Evolutionary conservation across 2,797 vertebrate species (phyloP).

Genomic region (Chlorospingus semifuscus): DNA sequence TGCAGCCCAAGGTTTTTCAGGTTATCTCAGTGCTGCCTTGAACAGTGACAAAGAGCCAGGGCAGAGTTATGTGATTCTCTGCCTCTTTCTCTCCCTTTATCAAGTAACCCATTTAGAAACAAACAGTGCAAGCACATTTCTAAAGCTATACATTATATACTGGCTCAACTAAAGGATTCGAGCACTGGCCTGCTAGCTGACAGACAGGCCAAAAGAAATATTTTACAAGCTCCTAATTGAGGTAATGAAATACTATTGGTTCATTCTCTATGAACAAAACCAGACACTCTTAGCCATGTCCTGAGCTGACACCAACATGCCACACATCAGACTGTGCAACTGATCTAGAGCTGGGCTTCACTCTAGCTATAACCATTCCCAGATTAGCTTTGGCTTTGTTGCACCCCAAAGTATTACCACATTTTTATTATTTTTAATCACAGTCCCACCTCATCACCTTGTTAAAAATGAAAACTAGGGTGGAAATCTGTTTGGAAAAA

Average conservation of each 20-base stretch:
- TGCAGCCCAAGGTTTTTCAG: not conserved
- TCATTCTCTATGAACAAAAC: not conserved
- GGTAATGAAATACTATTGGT: slow-evolving; percentile 16
- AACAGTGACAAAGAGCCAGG: not conserved
- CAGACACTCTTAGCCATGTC: not conserved
- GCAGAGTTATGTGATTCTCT: not conserved
- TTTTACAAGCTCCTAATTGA: not conserved
- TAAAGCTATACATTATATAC: not conserved
- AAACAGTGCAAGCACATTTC: not conserved
- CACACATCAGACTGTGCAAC: not conserved
- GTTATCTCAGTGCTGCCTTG: not conserved
- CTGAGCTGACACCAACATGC: not conserved
- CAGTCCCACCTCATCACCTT: not conserved
- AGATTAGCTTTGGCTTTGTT: not conserved
- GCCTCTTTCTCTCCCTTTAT: not conserved
- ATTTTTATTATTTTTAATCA: slow-evolving; percentile 14
- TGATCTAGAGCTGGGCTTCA: not conserved
- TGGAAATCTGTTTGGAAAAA: not conserved
- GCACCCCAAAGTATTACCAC: not conserved
- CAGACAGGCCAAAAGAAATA: not conserved
- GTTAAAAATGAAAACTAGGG: not conserved
- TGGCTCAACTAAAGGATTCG: not conserved
- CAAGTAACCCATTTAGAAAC: not conserved
- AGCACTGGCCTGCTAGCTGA: not conserved
- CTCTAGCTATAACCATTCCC: not conserved